Conservation (phyloP, 2,797 vertebrate species). For the Halcyon badia region DNA sequence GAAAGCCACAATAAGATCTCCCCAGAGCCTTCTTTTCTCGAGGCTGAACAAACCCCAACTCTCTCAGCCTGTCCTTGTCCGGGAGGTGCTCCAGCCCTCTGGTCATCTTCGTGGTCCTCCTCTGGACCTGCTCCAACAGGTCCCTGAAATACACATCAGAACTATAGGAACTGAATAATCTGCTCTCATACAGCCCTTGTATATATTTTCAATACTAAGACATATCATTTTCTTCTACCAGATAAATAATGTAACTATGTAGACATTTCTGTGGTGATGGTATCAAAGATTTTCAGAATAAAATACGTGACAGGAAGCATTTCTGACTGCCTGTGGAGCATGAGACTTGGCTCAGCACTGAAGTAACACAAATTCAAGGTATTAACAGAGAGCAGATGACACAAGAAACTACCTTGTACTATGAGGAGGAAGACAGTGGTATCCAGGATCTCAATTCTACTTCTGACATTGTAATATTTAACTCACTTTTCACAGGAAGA, state of each 20-base stretch:
- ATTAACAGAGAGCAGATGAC: neutral
- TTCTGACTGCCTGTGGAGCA: neutral
- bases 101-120: too few species aligned
- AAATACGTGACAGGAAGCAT: neutral
- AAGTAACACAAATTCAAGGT: neutral
- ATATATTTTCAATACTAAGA: neutral
- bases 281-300: neutral
- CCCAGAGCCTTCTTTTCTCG: too few species aligned
- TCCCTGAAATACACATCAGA: neutral
- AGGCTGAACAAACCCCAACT: too few species aligned
- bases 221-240: neutral
- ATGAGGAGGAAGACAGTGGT: neutral
- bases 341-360: neutral
- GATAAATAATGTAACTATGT: neutral
- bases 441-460: neutral
- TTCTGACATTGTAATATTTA: neutral
- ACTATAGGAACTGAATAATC: neutral
- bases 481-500: neutral
- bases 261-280: neutral
- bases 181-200: rapidly evolving
- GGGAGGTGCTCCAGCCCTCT: too few species aligned
- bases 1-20: too few species aligned
- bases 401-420: neutral
- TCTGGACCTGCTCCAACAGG: too few species aligned
- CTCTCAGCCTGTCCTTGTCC: too few species aligned